Base-by-base conservation (phyloP, 2,797 vertebrate genomes). In the Gorsachius magnificus region DNA sequence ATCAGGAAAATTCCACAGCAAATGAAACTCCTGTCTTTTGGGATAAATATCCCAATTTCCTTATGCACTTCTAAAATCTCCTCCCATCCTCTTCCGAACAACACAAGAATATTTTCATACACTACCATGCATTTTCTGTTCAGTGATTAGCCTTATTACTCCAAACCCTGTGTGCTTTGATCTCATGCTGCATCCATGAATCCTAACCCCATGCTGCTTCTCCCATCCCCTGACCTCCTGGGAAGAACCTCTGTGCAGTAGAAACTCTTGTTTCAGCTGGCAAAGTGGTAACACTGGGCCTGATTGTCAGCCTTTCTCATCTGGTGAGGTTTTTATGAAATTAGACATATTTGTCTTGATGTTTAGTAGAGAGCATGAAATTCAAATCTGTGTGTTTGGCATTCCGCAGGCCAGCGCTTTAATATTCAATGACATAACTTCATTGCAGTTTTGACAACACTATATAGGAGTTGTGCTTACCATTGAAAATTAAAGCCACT, bases 381-480 rank as follows among this genome's bases (percentile, higher is more conserved):
- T 98, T 98, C 97, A 98, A 97, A 98, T 98, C 96, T 95, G 89
- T 94, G 96, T 97, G 97, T 98, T 97, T 98, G 98, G 98, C 97
- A 98, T 98, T 98, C 97, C 2, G 0, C 64, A 36, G 96, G 95
- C 97, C 94, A 97, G 90, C 10, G 18, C 98, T 98, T 98, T 98
- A 98, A 98, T 98, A 98, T 98, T 98, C 98, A 98, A 96, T 98
- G 98, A 98, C 98, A 98, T 98, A 98, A 98, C 98, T 98, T 98
- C 97, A 98, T 98, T 98, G 98, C 46, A 0, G 96, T 97, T 98
- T 98, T 98, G 98, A 98, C 98, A 98, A 98, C 97, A 97, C 97
- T 97, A 95, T 97, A 97, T 94, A 97, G 96, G 97, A 98, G 97
- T 98, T 98, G 97, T 98, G 98, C 98, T 98, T 98, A 98, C 98